Conservation (phyloP, 2,888 invertebrate genomes). For the Zhuqinia jingwanae region DNA sequence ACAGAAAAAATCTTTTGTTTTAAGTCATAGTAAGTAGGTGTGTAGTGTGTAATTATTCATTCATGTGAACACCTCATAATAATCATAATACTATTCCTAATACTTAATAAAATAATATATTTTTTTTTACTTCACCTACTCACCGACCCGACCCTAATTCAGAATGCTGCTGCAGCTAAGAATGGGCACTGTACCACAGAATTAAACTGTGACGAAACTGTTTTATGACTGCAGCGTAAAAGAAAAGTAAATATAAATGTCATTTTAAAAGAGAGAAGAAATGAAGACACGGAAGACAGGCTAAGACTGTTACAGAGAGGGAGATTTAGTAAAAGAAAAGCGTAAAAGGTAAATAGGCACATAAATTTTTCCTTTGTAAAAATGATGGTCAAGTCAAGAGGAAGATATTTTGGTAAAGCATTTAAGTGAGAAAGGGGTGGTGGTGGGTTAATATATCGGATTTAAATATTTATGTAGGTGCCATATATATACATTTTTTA, state of each 20-base stretch:
- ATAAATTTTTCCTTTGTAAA: constrained; percentile 36
- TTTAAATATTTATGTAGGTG: constrained; percentile 15
- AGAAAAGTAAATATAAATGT: constrained; percentile 15
- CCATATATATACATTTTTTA: neutral
- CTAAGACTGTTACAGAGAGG: constrained; percentile 5
- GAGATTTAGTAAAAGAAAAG: neutral
- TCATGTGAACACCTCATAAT: constrained; percentile 45
- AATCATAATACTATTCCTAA: constrained; percentile 23
- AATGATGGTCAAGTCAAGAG: constrained; percentile 7
- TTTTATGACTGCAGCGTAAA: neutral
- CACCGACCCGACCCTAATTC: constrained; percentile 34
- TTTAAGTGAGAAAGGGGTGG: constrained; percentile 5
- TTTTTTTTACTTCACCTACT: constrained; percentile 2
- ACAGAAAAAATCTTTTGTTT: constrained; percentile 1
- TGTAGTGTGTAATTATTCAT: constrained; percentile 35
- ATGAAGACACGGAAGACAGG: no score
- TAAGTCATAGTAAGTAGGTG: constrained; percentile 31
- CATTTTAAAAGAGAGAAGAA: neutral
- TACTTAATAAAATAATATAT: no score
- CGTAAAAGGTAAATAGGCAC: neutral
- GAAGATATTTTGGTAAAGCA: constrained; percentile 18
- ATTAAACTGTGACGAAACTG: neutral
- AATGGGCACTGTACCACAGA: neutral
- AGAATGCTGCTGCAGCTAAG: no score
- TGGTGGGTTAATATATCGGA: neutral